These are phyloP conservation scores for Phenganax stokvisi DNA, from an alignment of 92 coral and sea anemone genomes.

Conservation along the genomic window DNA sequence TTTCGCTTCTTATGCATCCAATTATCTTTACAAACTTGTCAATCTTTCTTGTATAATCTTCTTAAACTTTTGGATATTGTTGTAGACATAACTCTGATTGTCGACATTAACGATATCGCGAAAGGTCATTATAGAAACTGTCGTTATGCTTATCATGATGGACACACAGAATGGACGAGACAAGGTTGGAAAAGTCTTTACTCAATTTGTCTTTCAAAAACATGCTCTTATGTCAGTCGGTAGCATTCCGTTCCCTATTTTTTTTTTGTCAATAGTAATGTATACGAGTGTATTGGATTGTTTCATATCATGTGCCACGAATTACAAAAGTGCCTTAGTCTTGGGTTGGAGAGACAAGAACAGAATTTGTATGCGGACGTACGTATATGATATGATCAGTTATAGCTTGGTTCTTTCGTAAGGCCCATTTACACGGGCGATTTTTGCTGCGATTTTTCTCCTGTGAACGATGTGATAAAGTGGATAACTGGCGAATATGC, in stretches of 20 bases:
- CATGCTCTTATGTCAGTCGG: background rate
- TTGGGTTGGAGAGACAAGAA: conserved; percentile 98
- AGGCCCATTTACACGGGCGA: too few relatives aligned
- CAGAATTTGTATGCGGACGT: conserved; percentile 90
- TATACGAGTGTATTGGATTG: conserved; percentile 89
- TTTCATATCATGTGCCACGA: conserved; percentile 91
- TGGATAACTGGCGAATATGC: too few relatives aligned
- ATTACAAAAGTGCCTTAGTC: conserved; percentile 78
- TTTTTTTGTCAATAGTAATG: conserved; percentile 51
- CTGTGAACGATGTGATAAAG: too few relatives aligned
- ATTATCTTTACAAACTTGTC: too few relatives aligned
- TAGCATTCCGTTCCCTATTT: background rate
- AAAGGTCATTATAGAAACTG: conserved; percentile 80
- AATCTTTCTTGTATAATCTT: background rate
- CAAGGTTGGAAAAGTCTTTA: conserved; percentile 53
- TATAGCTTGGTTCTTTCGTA: too few relatives aligned
- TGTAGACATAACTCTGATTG: conserved; percentile 76
- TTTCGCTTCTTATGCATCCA: too few relatives aligned
- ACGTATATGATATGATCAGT: conserved; percentile 14
- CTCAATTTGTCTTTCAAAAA: background rate
- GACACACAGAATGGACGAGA: conserved; percentile 97
- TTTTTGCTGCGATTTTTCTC: too few relatives aligned
- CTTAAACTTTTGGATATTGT: background rate
- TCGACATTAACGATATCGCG: conserved; percentile 73
- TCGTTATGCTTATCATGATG: conserved; percentile 80